A percentile compares a stretch with the other conserved stretches of the same genome.
These are phyloP conservation scores for Drosophila melanosoma DNA, from an alignment of 2,888 invertebrate species.

Conservation along the genomic window DNA sequence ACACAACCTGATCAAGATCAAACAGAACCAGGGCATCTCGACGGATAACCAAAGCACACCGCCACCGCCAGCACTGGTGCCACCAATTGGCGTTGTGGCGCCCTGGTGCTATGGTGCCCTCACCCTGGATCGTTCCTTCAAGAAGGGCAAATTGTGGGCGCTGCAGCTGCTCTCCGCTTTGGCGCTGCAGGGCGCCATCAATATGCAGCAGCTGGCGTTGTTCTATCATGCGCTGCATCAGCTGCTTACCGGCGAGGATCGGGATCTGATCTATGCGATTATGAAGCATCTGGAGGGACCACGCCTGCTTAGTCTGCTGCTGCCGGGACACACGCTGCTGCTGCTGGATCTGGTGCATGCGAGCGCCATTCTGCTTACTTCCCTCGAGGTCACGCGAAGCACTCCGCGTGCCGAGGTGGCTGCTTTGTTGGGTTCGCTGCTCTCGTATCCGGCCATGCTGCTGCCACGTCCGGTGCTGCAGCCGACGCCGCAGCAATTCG, in stretches of 20 bases:
- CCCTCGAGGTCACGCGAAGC: constrained; percentile 89
- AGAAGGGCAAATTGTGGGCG: constrained; percentile 93
- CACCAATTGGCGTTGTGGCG: constrained; percentile 94
- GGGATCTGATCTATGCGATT: constrained; percentile 91
- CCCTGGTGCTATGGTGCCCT: constrained; percentile 98
- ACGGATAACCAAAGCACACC: constrained; percentile 91
- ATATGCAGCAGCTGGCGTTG: constrained; percentile 90
- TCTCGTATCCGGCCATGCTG: constrained; percentile 91
- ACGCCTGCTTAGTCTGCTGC: constrained; percentile 92
- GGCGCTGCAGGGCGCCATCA: constrained; percentile 88
- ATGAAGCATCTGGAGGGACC: constrained; percentile 94
- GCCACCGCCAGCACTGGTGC: constrained; percentile 90
- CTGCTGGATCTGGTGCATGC: constrained; percentile 96
- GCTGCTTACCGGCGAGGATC: constrained; percentile 89
- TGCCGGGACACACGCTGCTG: constrained; percentile 95
- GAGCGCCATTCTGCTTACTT: constrained; percentile 93
- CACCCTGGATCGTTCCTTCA: constrained; percentile 90
- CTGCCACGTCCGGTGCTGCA: constrained; percentile 86
- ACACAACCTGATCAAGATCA: constrained; percentile 93
- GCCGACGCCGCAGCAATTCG: constrained; percentile 86
- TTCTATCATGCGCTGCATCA: constrained; percentile 95
- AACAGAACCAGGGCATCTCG: constrained; percentile 91
- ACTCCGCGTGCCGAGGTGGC: constrained; percentile 96
- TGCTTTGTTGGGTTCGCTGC: constrained; percentile 93
- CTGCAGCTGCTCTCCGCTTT: constrained; percentile 94